These are phyloP conservation scores for Penaeus vannamei DNA, from an alignment of 1,140 invertebrate species.

Conservation along the genomic window DNA sequence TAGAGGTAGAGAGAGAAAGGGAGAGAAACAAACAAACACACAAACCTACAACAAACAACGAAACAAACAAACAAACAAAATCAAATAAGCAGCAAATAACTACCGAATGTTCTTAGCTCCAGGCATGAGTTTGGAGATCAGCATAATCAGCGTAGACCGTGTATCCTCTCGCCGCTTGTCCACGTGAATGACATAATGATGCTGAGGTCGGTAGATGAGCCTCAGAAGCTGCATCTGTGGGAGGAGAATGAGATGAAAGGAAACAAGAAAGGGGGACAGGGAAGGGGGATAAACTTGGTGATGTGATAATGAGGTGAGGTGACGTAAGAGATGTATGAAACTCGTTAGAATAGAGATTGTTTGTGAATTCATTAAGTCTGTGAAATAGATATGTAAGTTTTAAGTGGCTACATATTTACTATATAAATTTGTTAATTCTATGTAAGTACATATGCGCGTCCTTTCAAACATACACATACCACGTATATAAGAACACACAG, in stretches of 20 bases:
- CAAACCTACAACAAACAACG: neutral
- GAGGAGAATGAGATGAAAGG: neutral
- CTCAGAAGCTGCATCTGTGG: constrained; percentile 64
- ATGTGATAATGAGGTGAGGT: neutral
- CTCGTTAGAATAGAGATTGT: too few relatives aligned
- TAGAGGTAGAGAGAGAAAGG: too few relatives aligned
- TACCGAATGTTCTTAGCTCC: constrained; percentile 54
- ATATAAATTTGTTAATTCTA: too few relatives aligned
- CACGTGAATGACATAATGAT: constrained; percentile 65
- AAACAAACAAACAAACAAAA: neutral
- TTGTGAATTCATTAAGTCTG: too few relatives aligned
- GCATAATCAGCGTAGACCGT: constrained; percentile 3
- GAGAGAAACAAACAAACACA: too few relatives aligned
- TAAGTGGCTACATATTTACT: too few relatives aligned
- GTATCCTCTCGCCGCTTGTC: constrained; percentile 34
- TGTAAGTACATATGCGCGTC: too few relatives aligned
- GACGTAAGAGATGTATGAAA: too few relatives aligned
- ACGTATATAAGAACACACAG: too few relatives aligned
- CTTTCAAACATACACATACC: too few relatives aligned
- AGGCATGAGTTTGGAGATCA: constrained; percentile 20
- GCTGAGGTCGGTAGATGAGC: constrained; percentile 58
- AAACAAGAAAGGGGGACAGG: neutral
- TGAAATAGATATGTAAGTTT: too few relatives aligned
- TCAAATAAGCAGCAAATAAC: neutral
- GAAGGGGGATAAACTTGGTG: neutral